These are phyloP conservation scores for Leucophenga montana DNA, from an alignment of 2,888 invertebrate genomes.

Conservation along the genomic window DNA sequence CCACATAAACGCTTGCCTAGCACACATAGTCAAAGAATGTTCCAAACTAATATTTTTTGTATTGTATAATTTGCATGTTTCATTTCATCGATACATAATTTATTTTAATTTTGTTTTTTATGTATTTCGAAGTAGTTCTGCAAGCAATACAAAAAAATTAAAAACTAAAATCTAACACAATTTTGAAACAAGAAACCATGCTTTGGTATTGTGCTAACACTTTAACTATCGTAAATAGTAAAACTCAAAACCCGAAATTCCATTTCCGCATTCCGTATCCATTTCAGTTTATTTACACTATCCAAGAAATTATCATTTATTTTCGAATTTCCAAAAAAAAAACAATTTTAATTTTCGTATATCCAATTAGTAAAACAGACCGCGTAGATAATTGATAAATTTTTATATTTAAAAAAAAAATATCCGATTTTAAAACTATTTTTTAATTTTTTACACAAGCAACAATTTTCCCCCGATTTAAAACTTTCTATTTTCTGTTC, in stretches of 20 bases:
- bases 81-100: too few species aligned
- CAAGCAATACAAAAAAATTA: too few species aligned
- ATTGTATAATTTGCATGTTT: constrained; percentile 3
- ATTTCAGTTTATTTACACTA: neutral
- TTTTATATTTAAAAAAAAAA: neutral
- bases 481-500: too few species aligned
- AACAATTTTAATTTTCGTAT: too few species aligned
- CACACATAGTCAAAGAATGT: too few species aligned
- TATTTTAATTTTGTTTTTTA: too few species aligned
- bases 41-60: neutral
- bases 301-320: neutral
- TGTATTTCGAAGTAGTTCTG: too few species aligned
- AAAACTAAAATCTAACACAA: too few species aligned
- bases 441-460: constrained; percentile 6
- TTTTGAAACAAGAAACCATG: neutral
- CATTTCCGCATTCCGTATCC: neutral
- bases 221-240: neutral
- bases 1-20: too few species aligned
- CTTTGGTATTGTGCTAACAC: neutral
- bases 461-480: neutral
- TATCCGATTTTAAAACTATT: neutral
- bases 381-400: neutral
- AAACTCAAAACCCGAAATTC: neutral
- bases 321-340: too few species aligned
- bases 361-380: neutral